Evolutionary conservation across 2,797 vertebrate genomes (phyloP).

Genomic region (Gobio occitaniae): DNA sequence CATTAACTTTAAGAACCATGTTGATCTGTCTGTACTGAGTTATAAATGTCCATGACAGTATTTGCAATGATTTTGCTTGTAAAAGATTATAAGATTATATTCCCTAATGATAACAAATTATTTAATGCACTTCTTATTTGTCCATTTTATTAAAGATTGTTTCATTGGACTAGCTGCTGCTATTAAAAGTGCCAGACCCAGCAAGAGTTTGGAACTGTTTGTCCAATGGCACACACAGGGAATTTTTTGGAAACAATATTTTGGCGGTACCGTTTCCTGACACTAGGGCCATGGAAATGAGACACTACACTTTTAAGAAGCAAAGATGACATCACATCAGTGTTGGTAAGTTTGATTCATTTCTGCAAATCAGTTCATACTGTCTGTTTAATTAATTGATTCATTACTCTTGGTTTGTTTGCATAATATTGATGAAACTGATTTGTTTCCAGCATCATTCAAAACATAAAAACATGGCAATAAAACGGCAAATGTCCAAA

Average conservation of each 20-base stretch:
- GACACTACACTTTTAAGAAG: no score
- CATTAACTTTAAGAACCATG: slow-evolving; percentile 33
- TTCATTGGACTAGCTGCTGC: neutral
- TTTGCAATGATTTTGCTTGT: neutral
- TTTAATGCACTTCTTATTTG: neutral
- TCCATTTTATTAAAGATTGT: neutral
- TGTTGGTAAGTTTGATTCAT: no score
- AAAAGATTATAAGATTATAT: neutral
- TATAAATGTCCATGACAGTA: neutral
- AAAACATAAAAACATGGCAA: no score
- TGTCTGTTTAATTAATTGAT: no score
- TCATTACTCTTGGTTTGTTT: no score
- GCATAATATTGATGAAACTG: no score
- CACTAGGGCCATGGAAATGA: neutral
- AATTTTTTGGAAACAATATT: neutral
- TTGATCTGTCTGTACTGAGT: neutral
- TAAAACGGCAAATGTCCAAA: no score
- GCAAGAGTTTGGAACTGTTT: neutral
- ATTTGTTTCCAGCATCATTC: no score
- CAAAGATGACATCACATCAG: no score
- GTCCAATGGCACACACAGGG: neutral
- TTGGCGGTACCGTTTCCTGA: neutral
- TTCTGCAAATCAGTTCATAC: no score
- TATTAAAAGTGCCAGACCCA: neutral
- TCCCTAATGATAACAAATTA: neutral